Evolutionary conservation across 2,797 vertebrate species (phyloP), one percentile per base, ranked within the genome.

Genomic region (Sciurus carolinensis): DNA sequence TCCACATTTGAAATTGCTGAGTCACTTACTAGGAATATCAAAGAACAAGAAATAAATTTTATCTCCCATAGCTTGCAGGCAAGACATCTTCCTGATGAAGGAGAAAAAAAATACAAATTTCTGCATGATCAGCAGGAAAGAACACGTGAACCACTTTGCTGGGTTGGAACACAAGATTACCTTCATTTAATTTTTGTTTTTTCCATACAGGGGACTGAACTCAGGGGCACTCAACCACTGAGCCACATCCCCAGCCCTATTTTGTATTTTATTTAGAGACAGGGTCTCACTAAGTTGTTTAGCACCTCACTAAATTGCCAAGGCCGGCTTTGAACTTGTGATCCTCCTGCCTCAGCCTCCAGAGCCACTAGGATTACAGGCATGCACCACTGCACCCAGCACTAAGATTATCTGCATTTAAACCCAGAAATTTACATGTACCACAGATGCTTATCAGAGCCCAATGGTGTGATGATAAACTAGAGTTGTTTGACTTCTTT

Each of bases 1-100:
- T 73, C 57, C 89, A 22, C 57, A 66, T 73, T 81, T 81, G 66
- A 94, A 90, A 76, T n/a, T 72, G 50, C 57, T 75, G 5, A 87
- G 42, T 83, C 28, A 52, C 11, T 79, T 50, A 52, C 82, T 22
- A 84, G 18, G 28, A 69, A 50, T 54, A 75, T 82, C n/a, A 36
- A 96, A 52, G 69, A 87, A 18, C 52, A 76, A 95, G 52, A 81
- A 95, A 90, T 76, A 95, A 92, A 86, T 28, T 84, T n/a, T 18
- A 36, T 71, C 39, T 81, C 42, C 71, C 2, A 15, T 12, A 57
- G 50, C 69, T 86, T 24, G 28, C 47, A 82, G 69, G 52, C 28
- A 90, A 42, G 87, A 79, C 0, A 81, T 80, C 30, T 26, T 84
- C 36, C 76, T 76, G 67, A 42, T 24, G 36, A 79, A 67, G 47